These are phyloP conservation scores for Operophtera brumata DNA, from an alignment of 2,888 invertebrate genomes.

Conservation along the genomic window DNA sequence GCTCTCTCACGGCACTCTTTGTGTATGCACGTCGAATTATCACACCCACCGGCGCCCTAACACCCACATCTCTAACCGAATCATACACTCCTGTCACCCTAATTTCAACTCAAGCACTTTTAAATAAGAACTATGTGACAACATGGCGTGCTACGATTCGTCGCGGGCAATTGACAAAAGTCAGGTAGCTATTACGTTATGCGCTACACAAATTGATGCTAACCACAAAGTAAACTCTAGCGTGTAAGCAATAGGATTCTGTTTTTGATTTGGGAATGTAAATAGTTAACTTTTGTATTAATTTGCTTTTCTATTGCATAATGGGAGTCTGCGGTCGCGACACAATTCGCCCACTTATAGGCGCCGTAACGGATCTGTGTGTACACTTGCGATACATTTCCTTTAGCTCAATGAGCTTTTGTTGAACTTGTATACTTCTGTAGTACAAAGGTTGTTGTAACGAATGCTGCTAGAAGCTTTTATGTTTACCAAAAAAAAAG, in stretches of 20 bases:
- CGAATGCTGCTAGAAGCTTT: neutral
- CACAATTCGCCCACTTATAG: slow-evolving; percentile 50
- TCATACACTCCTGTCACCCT: slow-evolving; percentile 42
- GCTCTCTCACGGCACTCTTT: slow-evolving; percentile 74
- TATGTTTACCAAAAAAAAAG: neutral
- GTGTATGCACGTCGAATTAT: slow-evolving; percentile 75
- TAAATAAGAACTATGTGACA: slow-evolving; percentile 49
- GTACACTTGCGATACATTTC: slow-evolving; percentile 36
- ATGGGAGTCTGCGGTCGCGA: slow-evolving; percentile 44
- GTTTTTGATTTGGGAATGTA: slow-evolving; percentile 40
- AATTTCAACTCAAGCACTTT: slow-evolving; percentile 52
- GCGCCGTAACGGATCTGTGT: slow-evolving; percentile 42
- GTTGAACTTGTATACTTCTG: slow-evolving; percentile 1
- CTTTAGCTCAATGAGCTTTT: slow-evolving; percentile 21
- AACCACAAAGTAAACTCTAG: slow-evolving; percentile 57
- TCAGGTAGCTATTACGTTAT: slow-evolving; percentile 55
- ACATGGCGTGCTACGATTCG: slow-evolving; percentile 43
- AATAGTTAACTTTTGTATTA: slow-evolving; percentile 40
- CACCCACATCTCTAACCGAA: slow-evolving; percentile 54
- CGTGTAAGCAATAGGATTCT: slow-evolving; percentile 48
- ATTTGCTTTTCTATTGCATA: slow-evolving; percentile 58
- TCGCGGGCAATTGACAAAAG: slow-evolving; percentile 65
- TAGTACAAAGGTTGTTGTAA: neutral
- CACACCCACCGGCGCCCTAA: slow-evolving; percentile 72
- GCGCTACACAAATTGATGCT: slow-evolving; percentile 59